Evolutionary conservation across 2,113 vertebrate genomes (phyloP).

Genomic region (Chaetura pelagica): DNA sequence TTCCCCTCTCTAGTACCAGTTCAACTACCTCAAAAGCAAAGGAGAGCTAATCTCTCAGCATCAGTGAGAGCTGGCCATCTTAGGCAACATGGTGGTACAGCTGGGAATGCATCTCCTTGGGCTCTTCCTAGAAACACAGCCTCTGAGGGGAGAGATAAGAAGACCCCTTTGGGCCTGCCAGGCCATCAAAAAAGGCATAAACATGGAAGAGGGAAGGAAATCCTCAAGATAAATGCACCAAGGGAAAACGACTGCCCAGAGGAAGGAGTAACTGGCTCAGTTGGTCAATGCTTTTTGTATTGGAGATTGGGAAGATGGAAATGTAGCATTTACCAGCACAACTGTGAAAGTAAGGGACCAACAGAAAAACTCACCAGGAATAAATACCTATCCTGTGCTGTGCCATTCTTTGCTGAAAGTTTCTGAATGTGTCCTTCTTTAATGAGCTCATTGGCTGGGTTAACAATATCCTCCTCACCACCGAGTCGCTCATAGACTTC

Average conservation of each 20-base stretch:
- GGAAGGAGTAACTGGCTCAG: not conserved
- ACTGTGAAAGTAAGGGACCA: not conserved
- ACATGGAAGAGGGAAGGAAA: not conserved
- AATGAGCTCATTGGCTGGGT: constrained; percentile 96
- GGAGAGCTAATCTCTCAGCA: fast-evolving
- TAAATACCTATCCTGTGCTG: constrained; percentile 93
- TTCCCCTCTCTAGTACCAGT: not conserved
- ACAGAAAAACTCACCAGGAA: constrained; percentile 85
- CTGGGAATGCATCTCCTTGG: not conserved
- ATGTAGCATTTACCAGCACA: not conserved
- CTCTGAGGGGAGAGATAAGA: not conserved
- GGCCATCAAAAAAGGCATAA: not conserved
- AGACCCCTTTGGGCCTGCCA: not conserved
- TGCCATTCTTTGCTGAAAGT: constrained; percentile 95
- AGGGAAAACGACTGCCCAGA: not conserved
- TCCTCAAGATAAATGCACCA: not conserved
- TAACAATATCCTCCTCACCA: constrained; percentile 96
- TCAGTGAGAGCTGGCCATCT: not conserved
- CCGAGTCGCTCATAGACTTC: constrained; percentile 94
- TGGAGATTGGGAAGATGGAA: not conserved
- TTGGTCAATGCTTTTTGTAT: not conserved
- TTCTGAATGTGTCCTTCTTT: constrained; percentile 98
- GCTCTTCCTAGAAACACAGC: fast-evolving
- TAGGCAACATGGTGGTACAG: not conserved
- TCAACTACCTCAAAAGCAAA: not conserved